Evolutionary conservation across 37 sponge, comb jelly and placozoan species (phyloP).

Genomic region (Haliclona indistincta): DNA sequence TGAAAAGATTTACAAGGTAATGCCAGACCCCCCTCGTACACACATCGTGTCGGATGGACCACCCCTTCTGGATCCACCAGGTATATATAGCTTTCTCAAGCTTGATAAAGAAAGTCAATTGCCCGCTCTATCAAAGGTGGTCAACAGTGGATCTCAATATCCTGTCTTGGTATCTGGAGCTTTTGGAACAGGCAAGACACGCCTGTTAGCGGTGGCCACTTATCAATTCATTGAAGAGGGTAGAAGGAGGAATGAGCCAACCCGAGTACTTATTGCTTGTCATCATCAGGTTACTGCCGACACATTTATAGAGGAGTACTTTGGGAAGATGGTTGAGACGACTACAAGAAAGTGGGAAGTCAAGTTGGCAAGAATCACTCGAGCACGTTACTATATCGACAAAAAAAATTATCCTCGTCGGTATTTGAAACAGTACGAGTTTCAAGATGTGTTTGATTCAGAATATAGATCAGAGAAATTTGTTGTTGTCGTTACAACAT

Average conservation of each 20-base stretch:
- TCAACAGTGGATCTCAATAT: constrained; percentile 10
- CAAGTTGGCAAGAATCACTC: background rate
- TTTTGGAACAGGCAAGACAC: constrained; percentile 77
- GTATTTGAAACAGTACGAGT: background rate
- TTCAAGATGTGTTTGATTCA: too few species aligned
- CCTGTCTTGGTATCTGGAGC: constrained; percentile 65
- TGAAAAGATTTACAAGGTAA: constrained; percentile 3
- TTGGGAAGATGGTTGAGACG: constrained; percentile 22
- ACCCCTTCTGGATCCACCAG: too few species aligned
- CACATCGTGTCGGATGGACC: too few species aligned
- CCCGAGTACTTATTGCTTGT: constrained; percentile 52
- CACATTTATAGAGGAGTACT: constrained; percentile 57
- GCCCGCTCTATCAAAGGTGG: constrained; percentile 17
- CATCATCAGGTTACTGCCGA: constrained; percentile 71
- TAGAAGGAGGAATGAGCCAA: background rate
- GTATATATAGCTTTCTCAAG: background rate
- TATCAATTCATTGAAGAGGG: constrained; percentile 29
- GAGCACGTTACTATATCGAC: background rate
- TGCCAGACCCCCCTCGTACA: too few species aligned
- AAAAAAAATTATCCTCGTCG: background rate
- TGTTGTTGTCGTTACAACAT: constrained; percentile 48
- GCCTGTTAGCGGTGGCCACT: constrained; percentile 61
- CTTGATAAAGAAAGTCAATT: constrained; percentile 12
- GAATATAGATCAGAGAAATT: background rate
- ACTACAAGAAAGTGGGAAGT: background rate